Evolutionary conservation across 2,888 invertebrate genomes (phyloP), one percentile per base, ranked within the genome.

Genomic region (Arctia plantaginis): DNA sequence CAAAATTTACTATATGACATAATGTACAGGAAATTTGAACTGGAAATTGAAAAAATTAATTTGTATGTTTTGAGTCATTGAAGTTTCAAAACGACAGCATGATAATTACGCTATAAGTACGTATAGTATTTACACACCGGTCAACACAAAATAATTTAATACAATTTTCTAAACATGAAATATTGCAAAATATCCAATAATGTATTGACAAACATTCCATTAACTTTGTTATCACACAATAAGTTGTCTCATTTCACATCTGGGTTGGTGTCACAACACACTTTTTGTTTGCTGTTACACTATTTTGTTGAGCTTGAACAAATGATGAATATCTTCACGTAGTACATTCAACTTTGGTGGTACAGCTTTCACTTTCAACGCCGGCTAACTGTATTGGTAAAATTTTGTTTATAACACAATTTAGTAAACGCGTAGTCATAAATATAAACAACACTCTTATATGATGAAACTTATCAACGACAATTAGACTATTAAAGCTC

Each of bases 321-420:
- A 84, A 79, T 81, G 85, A 87, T 87, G 79, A 79, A 85, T 85
- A 83, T 77, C 84, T 83, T 83, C 80, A 82, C 84, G 85, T 83
- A 81, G 89, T 83, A 84, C 92, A 83, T 92, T 93, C 89, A 92
- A 91, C 90, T 91, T 85, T 80, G 79, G 77, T 85, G 77, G 81
- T 77, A 79, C 77, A 68, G 88, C 94, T 94, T 94, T 94, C 94
- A 93, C 94, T 94, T 94, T 92, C 87, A 81, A 87, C 80, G 81
- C 70, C 74, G 77, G 81, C 85, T 82, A 82, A 86, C 82, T 81
- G 78, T 75, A 83, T 82, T 72, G 66, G 47, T 76, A 74, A 65
- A 33, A 51, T 62, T 59, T 15, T 30, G 7, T 62, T 62, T 7
- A 27, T 30, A 8, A 18, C 18, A 18, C 15, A 4, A 27, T 62